A percentile compares a stretch with the other conserved stretches of the same genome.
Conservation (phyloP, 2,113 vertebrate genomes). For the Dromas ardeola region DNA sequence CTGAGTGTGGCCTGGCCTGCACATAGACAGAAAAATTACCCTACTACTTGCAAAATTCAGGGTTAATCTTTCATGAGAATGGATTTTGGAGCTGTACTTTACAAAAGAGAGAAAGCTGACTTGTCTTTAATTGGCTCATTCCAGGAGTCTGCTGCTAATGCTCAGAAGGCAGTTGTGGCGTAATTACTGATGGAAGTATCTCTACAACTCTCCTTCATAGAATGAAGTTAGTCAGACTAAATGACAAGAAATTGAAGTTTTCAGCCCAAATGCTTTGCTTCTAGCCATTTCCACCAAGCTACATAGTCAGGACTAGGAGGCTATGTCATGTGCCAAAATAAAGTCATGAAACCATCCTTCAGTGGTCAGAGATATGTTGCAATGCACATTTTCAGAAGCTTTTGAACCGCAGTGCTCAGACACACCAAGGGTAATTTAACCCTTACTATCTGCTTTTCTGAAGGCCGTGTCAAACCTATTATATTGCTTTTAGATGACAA, state of each 20-base stretch:
- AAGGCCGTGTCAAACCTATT: neutral
- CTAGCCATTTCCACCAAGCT: neutral
- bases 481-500: neutral
- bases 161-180: neutral
- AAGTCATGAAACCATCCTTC: neutral
- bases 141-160: neutral
- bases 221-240: neutral
- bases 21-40: neutral
- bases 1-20: neutral
- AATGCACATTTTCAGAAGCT: neutral
- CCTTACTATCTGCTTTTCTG: neutral
- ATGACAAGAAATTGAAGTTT: neutral
- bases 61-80: neutral
- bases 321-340: neutral
- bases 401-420: neutral
- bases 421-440: neutral
- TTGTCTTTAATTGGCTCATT: neutral
- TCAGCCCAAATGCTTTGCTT: neutral
- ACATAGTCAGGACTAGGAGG: neutral
- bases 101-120: neutral
- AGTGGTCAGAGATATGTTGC: neutral
- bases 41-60: neutral
- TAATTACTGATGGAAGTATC: neutral
- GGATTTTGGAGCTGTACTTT: neutral
- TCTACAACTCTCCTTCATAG: neutral